phyloP scores from a whole-genome alignment of 2,888 invertebrate genomes.

The Thymelicus acteon region DNA sequence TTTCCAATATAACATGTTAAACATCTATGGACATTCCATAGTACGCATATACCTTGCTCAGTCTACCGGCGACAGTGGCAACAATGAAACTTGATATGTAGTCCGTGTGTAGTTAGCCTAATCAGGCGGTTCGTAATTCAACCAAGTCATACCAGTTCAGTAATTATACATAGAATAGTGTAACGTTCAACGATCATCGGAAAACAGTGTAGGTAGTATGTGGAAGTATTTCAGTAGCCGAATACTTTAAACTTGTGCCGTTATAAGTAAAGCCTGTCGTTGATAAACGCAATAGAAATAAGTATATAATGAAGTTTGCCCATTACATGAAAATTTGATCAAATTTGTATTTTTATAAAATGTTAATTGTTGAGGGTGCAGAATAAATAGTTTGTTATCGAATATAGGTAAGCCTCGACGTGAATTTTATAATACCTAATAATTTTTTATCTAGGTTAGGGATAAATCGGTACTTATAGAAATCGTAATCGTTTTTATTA shows the following conservation, averaged over 20 bases:
- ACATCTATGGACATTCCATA: too few species aligned
- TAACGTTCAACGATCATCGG: not conserved
- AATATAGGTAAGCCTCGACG: constrained; percentile 1
- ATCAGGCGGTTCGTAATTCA: not conserved
- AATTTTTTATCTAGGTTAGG: constrained; percentile 9
- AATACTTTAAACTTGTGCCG: not conserved
- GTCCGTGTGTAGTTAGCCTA: not conserved
- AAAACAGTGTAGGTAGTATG: not conserved
- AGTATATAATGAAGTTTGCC: not conserved
- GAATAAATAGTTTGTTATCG: constrained; percentile 14
- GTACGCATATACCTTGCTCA: too few species aligned
- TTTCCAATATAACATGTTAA: too few species aligned
- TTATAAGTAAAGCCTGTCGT: too few species aligned
- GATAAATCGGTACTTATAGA: not conserved
- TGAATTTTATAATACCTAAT: constrained; percentile 4
- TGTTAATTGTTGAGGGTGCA: constrained; percentile 6
- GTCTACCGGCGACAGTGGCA: too few species aligned
- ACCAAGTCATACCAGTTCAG: not conserved
- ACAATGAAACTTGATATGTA: not conserved
- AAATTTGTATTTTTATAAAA: constrained; percentile 21
- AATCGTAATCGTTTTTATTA: not conserved
- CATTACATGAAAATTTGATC: constrained; percentile 9
- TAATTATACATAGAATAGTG: not conserved
- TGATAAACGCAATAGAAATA: not conserved
- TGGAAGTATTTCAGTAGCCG: not conserved